These are phyloP conservation scores for Erebia palarica DNA, from an alignment of 2,888 invertebrate species.

Conservation along the genomic window DNA sequence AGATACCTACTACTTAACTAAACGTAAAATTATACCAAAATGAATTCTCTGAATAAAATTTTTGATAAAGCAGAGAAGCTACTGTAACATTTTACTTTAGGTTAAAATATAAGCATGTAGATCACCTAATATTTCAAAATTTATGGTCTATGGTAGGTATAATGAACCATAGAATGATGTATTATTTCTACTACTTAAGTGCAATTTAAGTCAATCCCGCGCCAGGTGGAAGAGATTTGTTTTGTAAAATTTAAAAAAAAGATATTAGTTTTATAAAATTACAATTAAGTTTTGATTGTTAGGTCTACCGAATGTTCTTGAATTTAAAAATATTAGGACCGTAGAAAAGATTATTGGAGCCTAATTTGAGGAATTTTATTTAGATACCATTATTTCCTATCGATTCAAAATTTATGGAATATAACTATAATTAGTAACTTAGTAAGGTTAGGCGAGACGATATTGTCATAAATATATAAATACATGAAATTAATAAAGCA, in stretches of 20 bases:
- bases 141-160: constrained; percentile 15
- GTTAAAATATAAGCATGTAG: constrained; percentile 11
- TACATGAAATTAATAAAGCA: constrained; percentile 84
- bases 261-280: constrained; percentile 61
- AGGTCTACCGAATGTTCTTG: constrained; percentile 65
- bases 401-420: constrained; percentile 81
- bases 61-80: constrained; percentile 4
- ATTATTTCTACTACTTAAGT: constrained; percentile 44
- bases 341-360: constrained; percentile 62
- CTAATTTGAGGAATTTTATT: constrained; percentile 74
- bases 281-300: constrained; percentile 71
- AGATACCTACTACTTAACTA: background rate
- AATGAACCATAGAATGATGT: constrained; percentile 9
- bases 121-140: constrained; percentile 19
- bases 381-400: constrained; percentile 76
- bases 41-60: background rate
- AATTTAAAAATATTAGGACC: constrained; percentile 61
- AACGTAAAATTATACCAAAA: background rate
- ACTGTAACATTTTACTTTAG: constrained; percentile 15
- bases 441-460: constrained; percentile 83
- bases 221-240: constrained; percentile 71
- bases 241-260: constrained; percentile 60
- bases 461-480: constrained; percentile 84
- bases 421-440: constrained; percentile 81
- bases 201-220: constrained; percentile 55